Evolutionary conservation across 2,888 invertebrate species (phyloP).

Genomic region (Dione vanillae): DNA sequence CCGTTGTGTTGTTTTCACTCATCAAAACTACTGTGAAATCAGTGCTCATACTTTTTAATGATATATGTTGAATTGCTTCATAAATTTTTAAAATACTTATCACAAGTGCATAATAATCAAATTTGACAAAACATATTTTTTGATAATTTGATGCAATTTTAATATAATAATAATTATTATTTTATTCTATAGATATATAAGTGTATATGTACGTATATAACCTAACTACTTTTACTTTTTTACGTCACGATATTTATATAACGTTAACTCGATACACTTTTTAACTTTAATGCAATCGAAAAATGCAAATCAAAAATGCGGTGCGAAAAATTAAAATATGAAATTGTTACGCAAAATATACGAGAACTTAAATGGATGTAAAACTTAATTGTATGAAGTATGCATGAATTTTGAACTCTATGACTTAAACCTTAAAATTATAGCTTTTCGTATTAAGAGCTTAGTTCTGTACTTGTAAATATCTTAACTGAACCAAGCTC

Average conservation of each 20-base stretch:
- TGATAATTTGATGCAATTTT: neutral
- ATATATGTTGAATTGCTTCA: too few relatives aligned
- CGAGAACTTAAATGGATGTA: constrained; percentile 1
- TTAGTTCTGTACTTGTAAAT: too few relatives aligned
- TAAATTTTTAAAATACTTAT: too few relatives aligned
- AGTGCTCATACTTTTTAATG: too few relatives aligned
- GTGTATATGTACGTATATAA: neutral
- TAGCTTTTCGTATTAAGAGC: neutral
- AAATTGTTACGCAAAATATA: constrained; percentile 6
- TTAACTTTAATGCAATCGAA: constrained; percentile 20
- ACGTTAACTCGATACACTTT: constrained; percentile 21
- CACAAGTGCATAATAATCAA: too few relatives aligned
- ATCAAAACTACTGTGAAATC: too few relatives aligned
- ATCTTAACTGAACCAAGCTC: too few relatives aligned
- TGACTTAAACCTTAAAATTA: constrained; percentile 2
- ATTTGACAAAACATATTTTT: too few relatives aligned
- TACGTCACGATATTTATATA: constrained; percentile 21
- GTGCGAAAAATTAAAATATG: constrained; percentile 14
- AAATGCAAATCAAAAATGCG: constrained; percentile 13
- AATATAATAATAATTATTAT: too few relatives aligned
- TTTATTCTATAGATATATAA: too few relatives aligned
- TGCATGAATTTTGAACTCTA: constrained; percentile 7
- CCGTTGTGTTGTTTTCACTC: too few relatives aligned
- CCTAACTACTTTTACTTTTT: constrained; percentile 20
- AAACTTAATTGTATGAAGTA: neutral